These are phyloP conservation scores for Zeugodacus cucurbitae DNA, from an alignment of 1,140 invertebrate species.

Conservation along the genomic window DNA sequence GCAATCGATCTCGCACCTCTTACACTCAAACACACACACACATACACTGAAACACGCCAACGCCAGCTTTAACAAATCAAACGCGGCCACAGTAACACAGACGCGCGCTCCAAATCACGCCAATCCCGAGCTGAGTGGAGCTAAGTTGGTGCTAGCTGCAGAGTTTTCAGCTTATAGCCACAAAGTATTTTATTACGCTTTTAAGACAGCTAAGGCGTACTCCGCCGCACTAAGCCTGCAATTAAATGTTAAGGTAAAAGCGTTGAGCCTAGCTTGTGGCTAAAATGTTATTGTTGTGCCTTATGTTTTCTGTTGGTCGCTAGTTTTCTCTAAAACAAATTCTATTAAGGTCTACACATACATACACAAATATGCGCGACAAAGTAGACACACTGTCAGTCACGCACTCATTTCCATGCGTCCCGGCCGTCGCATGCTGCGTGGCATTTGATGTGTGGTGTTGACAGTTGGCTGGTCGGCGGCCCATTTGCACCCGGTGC, in stretches of 20 bases:
- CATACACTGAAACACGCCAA: no score
- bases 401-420: not conserved
- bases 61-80: not conserved
- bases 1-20: constrained; percentile 40
- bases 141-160: not conserved
- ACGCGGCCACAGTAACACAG: not conserved
- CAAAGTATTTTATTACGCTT: constrained; percentile 42
- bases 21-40: not conserved
- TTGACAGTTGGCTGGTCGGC: not conserved
- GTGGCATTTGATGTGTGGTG: not conserved
- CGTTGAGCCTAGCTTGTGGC: constrained; percentile 32
- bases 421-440: not conserved
- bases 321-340: constrained; percentile 13
- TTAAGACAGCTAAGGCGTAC: constrained; percentile 32
- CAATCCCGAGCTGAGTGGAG: not conserved
- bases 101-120: constrained; percentile 13
- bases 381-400: not conserved
- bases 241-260: constrained; percentile 40
- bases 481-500: not conserved
- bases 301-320: not conserved
- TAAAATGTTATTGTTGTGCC: constrained; percentile 16
- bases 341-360: not conserved
- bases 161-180: constrained; percentile 4
- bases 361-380: not conserved
- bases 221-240: constrained; percentile 20